Percentiles rank a stretch among this genome's conserved stretches.
phyloP scores from a whole-genome alignment of 1,140 invertebrate genomes.

The Hypothenemus hampei region DNA sequence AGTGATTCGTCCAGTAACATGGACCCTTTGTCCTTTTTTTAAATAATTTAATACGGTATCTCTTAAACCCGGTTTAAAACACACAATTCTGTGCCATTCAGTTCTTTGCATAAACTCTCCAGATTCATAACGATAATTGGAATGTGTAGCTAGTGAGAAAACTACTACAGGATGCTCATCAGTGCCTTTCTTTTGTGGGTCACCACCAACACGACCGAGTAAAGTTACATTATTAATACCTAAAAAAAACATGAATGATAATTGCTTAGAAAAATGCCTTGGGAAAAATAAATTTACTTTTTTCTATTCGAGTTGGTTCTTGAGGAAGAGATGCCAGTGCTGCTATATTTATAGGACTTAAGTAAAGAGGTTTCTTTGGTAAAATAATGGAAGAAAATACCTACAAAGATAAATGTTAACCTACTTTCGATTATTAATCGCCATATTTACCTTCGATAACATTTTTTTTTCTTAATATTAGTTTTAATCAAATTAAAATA shows the following conservation, averaged over 20 bases:
- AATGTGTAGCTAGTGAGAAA: constrained; percentile 87
- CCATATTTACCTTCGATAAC: too few relatives aligned
- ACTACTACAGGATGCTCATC: constrained; percentile 79
- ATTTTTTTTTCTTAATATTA: too few relatives aligned
- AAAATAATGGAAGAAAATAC: too few relatives aligned
- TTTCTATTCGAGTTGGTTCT: constrained; percentile 14
- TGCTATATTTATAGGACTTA: too few relatives aligned
- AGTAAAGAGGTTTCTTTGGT: too few relatives aligned
- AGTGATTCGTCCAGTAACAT: constrained; percentile 74
- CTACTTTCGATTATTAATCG: too few relatives aligned
- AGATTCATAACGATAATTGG: constrained; percentile 71
- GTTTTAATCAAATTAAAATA: too few relatives aligned
- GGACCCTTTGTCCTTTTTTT: constrained; percentile 80
- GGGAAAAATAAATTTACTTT: constrained; percentile 4
- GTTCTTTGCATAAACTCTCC: constrained; percentile 79
- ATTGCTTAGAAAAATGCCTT: not conserved
- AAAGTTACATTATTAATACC: constrained; percentile 84
- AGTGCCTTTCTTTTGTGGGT: constrained; percentile 78
- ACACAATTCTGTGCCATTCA: constrained; percentile 85
- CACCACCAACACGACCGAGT: constrained; percentile 77
- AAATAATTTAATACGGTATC: constrained; percentile 73
- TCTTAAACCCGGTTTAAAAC: constrained; percentile 79
- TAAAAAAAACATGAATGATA: constrained; percentile 47
- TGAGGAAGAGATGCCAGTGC: constrained; percentile 1
- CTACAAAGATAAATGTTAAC: too few relatives aligned